Percentiles rank a stretch among this genome's conserved stretches.
These are phyloP conservation scores for Eulemur rubriventer DNA, from an alignment of 2,797 vertebrate species.

Conservation along the genomic window DNA sequence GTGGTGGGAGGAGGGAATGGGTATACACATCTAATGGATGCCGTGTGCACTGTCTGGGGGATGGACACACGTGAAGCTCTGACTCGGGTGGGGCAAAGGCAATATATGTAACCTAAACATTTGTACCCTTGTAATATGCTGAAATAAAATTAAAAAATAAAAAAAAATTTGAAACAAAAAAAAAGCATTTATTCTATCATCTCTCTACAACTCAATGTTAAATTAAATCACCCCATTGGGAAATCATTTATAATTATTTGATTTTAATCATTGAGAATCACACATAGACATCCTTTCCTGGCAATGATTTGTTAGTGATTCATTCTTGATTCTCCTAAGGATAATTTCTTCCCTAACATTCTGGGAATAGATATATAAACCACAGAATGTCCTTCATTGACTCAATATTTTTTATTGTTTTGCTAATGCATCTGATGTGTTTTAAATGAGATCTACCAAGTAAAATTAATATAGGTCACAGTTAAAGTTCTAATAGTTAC, in stretches of 20 bases:
- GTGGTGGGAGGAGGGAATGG: fast-evolving
- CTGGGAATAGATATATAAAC: not conserved
- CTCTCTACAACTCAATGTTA: not conserved
- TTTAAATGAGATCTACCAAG: not conserved
- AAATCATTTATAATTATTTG: not conserved
- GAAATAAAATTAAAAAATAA: no score
- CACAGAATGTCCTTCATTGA: not conserved
- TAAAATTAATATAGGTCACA: constrained; percentile 16
- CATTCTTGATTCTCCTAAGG: not conserved
- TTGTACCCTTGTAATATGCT: no score
- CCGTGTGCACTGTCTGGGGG: fast-evolving
- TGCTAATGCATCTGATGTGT: not conserved
- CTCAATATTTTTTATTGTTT: not conserved
- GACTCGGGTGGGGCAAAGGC: no score
- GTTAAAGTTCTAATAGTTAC: not conserved
- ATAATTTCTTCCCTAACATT: not conserved
- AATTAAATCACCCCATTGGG: not conserved
- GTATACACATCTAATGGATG: no score
- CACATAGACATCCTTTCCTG: not conserved
- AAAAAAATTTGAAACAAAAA: no score
- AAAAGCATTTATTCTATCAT: not conserved
- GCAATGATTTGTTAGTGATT: not conserved
- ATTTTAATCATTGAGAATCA: not conserved
- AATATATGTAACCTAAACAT: no score
- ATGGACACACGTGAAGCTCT: no score